These are phyloP conservation scores for Piscicola geometra DNA, from an alignment of 2,888 invertebrate genomes.

Conservation along the genomic window DNA sequence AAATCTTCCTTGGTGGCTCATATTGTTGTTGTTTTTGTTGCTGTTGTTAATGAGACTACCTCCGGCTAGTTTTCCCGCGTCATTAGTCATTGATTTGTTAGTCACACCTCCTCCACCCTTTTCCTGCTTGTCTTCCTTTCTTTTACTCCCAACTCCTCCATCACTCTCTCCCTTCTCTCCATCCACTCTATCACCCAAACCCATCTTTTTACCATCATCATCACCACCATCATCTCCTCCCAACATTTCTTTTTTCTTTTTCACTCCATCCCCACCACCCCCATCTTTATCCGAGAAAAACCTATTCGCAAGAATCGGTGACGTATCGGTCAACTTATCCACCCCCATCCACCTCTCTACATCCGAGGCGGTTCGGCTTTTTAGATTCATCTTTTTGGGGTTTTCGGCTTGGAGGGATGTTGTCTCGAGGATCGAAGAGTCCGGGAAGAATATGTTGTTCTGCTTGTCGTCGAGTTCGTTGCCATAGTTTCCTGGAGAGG, in stretches of 20 bases:
- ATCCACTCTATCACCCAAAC: not conserved
- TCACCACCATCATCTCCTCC: not conserved
- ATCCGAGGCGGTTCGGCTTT: not conserved
- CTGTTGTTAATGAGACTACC: not conserved
- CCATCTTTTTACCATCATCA: not conserved
- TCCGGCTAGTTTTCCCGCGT: not conserved
- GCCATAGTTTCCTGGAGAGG: conserved; percentile 43
- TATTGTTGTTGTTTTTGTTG: not conserved
- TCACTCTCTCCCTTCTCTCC: not conserved
- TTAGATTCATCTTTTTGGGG: not conserved
- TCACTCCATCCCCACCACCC: not conserved
- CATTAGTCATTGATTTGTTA: not conserved
- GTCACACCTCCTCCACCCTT: not conserved
- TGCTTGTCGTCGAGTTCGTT: conserved; percentile 45
- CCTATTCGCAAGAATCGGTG: no score
- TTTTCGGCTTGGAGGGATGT: not conserved
- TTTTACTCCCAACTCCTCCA: not conserved
- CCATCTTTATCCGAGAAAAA: not conserved
- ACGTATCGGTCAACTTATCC: not conserved
- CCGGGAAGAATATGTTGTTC: conserved; percentile 17
- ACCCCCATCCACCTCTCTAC: conserved; percentile 37
- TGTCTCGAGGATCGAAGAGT: conserved; percentile 23
- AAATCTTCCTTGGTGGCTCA: no score
- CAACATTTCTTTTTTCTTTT: not conserved
- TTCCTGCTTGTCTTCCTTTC: not conserved